Evolutionary conservation across 1,140 invertebrate species (phyloP).

Genomic region (Portunus trituberculatus): DNA sequence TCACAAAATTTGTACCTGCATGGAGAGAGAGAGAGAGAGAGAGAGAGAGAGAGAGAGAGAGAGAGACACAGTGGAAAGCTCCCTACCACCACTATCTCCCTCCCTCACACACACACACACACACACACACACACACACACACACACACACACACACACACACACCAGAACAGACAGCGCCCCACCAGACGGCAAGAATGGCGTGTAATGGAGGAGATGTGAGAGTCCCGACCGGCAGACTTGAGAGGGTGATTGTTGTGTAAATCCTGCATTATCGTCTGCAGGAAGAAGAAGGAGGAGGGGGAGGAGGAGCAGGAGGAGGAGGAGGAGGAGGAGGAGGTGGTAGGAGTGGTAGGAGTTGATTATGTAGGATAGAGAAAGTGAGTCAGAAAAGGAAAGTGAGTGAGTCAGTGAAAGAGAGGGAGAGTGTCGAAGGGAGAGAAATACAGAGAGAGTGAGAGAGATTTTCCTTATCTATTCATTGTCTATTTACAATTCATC

Average conservation of each 20-base stretch:
- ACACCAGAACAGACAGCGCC: not conserved
- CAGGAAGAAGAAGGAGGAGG: not conserved
- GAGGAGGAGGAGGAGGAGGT: not conserved
- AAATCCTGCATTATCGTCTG: slow-evolving; percentile 12
- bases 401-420: not conserved
- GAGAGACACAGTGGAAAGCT: not conserved
- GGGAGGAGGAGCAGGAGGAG: not conserved
- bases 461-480: not conserved
- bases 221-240: not conserved
- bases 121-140: slow-evolving; percentile 9
- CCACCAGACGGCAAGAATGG: not conserved
- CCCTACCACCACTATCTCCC: too few species aligned
- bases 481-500: too few species aligned
- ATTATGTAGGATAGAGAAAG: not conserved
- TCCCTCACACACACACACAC: not conserved
- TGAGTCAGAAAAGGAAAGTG: not conserved
- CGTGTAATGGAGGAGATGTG: slow-evolving; percentile 20
- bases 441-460: not conserved
- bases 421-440: not conserved
- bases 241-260: not conserved
- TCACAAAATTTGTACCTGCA: too few species aligned
- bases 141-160: not conserved
- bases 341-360: not conserved
- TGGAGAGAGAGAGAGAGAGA: not conserved
- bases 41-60: slow-evolving; percentile 6